phyloP scores from a whole-genome alignment of 2,113 vertebrate genomes.

The Cynopterus brachyotis region DNA sequence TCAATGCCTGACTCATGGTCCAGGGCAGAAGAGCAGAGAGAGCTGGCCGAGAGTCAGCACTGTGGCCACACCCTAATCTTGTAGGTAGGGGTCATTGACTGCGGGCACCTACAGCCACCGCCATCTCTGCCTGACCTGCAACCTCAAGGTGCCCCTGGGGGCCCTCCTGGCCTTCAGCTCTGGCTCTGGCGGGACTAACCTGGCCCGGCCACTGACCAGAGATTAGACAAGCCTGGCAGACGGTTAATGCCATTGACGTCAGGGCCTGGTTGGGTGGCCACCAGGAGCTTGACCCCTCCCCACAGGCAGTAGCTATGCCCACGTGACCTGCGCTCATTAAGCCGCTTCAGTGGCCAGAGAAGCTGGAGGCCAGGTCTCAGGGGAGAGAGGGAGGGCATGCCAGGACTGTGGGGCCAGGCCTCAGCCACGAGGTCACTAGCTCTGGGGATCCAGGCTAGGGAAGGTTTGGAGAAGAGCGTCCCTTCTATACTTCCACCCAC shows the following conservation, averaged over 20 bases:
- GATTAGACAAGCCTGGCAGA: conserved; percentile 64
- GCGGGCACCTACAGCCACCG: not conserved
- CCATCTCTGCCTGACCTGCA: not conserved
- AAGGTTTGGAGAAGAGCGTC: not conserved
- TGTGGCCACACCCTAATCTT: not conserved
- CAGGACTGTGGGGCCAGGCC: not conserved
- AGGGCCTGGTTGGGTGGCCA: conserved; percentile 51
- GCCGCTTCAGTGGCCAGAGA: conserved; percentile 69
- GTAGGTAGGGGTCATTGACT: not conserved
- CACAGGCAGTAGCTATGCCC: conserved; percentile 14
- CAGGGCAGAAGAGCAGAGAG: not conserved
- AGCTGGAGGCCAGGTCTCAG: conserved; percentile 56
- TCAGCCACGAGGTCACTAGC: not conserved
- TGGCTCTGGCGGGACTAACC: conserved; percentile 51
- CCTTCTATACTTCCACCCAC: not conserved
- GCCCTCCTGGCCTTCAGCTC: conserved; percentile 23
- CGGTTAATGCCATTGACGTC: conserved; percentile 73
- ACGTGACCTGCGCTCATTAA: conserved; percentile 70
- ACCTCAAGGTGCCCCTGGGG: conserved; percentile 38
- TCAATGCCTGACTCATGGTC: not conserved
- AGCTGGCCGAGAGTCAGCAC: not conserved
- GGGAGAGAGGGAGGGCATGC: not conserved
- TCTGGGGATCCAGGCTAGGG: not conserved
- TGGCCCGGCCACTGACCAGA: conserved; percentile 54
- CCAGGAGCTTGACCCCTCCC: conserved; percentile 53